phyloP scores from a whole-genome alignment of 1,140 invertebrate genomes.

The Drosophila pachea region DNA sequence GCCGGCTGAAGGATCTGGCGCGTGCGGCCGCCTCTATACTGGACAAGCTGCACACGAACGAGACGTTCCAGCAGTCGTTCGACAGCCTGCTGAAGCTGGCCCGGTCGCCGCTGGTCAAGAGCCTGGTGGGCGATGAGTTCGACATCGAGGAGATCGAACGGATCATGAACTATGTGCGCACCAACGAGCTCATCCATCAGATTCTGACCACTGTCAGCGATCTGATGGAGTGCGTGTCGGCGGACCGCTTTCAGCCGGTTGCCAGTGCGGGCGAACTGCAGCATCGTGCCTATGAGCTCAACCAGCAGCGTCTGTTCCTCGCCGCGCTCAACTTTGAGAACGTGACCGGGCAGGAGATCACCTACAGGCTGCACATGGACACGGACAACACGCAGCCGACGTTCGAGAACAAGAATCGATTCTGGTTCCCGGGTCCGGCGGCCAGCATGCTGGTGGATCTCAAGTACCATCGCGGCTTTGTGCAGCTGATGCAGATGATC shows the following conservation, averaged over 20 bases:
- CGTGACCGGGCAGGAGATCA: conserved; percentile 54
- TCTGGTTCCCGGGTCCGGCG: conserved; percentile 84
- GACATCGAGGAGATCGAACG: conserved; percentile 64
- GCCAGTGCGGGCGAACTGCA: conserved; percentile 80
- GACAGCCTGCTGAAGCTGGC: conserved; percentile 68
- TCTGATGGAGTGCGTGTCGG: conserved; percentile 82
- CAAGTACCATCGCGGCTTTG: conserved; percentile 84
- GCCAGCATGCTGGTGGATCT: conserved; percentile 83
- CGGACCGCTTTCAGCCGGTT: conserved; percentile 81
- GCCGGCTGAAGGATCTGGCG: conserved; percentile 75
- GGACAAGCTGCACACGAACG: conserved; percentile 60
- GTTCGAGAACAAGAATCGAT: conserved; percentile 81
- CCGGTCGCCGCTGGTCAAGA: conserved; percentile 71
- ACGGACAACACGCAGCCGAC: conserved; percentile 84
- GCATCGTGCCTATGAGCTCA: conserved; percentile 80
- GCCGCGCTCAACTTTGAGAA: conserved; percentile 73
- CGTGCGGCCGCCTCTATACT: conserved; percentile 51
- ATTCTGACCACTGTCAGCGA: conserved; percentile 78
- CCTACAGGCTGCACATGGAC: conserved; percentile 85
- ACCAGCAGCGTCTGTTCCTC: conserved; percentile 72
- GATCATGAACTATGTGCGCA: conserved; percentile 56
- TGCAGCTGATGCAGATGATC: conserved; percentile 84
- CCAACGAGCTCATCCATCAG: conserved; percentile 62
- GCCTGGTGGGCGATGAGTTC: conserved; percentile 64
- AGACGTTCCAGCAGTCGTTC: conserved; percentile 64